phyloP scores from a whole-genome alignment of 2,113 vertebrate genomes.

The Zootoca vivipara region DNA sequence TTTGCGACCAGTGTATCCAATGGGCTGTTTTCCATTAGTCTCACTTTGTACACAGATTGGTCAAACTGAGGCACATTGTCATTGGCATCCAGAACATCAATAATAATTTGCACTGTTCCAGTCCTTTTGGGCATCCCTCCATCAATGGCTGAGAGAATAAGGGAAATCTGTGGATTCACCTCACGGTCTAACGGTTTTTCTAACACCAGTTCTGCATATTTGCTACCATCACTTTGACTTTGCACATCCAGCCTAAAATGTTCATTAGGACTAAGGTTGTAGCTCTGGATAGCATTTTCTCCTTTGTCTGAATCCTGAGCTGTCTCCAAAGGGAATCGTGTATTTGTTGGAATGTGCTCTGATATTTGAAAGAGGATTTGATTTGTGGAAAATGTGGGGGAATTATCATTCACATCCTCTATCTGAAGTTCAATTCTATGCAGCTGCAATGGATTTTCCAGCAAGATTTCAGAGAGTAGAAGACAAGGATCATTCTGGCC shows the following conservation, averaged over 20 bases:
- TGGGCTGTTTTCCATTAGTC: background rate
- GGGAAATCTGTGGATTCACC: background rate
- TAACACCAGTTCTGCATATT: background rate
- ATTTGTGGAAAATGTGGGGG: conserved; percentile 24
- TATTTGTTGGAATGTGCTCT: background rate
- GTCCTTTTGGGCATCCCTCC: conserved; percentile 10
- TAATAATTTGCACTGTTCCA: conserved; percentile 1
- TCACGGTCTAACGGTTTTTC: background rate
- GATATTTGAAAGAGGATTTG: conserved; percentile 8
- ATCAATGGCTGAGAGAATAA: background rate
- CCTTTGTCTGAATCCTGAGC: conserved; percentile 20
- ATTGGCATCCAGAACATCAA: conserved; percentile 10
- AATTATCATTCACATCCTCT: conserved; percentile 58
- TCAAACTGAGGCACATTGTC: conserved; percentile 4
- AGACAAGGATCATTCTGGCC: conserved; percentile 61
- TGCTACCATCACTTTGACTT: background rate
- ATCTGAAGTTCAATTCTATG: conserved; percentile 61
- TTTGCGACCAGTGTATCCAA: background rate
- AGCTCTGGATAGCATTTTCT: conserved; percentile 18
- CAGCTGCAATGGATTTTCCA: conserved; percentile 73
- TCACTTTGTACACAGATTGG: background rate
- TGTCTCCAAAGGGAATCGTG: background rate
- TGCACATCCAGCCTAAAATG: background rate
- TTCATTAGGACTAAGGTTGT: background rate
- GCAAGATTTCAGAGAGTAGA: conserved; percentile 67